phyloP scores from a whole-genome alignment of 2,113 vertebrate genomes.

The Hyla sarda region DNA sequence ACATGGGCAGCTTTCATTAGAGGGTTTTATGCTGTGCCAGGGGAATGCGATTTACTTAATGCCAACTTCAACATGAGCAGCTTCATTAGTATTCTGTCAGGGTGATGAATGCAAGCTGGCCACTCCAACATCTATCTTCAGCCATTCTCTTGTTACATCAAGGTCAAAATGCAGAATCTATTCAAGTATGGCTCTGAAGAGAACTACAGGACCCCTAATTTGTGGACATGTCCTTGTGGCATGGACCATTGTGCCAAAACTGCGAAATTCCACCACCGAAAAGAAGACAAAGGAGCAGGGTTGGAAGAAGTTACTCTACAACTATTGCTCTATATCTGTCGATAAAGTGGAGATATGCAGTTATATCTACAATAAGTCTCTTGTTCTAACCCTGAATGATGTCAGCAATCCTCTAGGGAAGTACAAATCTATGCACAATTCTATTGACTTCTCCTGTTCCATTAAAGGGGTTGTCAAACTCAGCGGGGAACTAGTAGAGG shows the following conservation, averaged over 20 bases:
- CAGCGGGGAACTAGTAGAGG: too few species aligned
- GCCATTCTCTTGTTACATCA: neutral
- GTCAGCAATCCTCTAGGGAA: neutral
- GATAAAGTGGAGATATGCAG: neutral
- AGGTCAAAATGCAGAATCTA: neutral
- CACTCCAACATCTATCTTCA: neutral
- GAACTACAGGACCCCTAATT: neutral
- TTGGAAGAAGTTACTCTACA: neutral
- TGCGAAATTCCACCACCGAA: neutral
- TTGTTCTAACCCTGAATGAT: neutral
- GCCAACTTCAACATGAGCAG: constrained; percentile 44
- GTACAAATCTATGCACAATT: neutral
- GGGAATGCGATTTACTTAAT: constrained; percentile 24
- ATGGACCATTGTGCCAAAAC: neutral
- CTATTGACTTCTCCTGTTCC: too few species aligned
- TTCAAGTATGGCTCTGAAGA: neutral
- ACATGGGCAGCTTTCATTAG: constrained; percentile 45
- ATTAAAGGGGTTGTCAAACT: too few species aligned
- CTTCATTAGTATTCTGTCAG: constrained; percentile 30
- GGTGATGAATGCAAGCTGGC: neutral
- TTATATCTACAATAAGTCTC: neutral
- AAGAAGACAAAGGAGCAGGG: neutral
- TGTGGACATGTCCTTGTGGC: neutral
- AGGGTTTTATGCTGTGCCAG: constrained; percentile 30
- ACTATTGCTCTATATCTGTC: too few species aligned